Percentiles rank a stretch among this genome's conserved stretches.
phyloP scores from a whole-genome alignment of 2,888 invertebrate species.

The Ormyrus rosae region DNA sequence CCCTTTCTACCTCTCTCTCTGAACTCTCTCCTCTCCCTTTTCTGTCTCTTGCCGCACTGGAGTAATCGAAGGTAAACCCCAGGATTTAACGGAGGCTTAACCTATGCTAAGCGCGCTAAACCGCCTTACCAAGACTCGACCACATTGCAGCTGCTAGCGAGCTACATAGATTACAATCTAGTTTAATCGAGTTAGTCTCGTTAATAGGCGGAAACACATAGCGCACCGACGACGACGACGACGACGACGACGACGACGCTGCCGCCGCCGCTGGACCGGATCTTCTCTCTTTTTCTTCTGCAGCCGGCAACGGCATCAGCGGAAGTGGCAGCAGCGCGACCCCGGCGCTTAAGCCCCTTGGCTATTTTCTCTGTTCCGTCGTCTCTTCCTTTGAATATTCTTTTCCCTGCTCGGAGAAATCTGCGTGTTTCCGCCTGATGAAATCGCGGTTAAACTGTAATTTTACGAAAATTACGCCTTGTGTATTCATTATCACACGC shows the following conservation, averaged over 20 bases:
- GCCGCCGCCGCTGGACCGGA: not conserved
- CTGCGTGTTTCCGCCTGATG: not conserved
- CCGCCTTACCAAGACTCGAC: slow-evolving; percentile 66
- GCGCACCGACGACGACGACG: not conserved
- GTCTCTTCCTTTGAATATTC: slow-evolving; percentile 50
- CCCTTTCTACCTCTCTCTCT: slow-evolving; percentile 27
- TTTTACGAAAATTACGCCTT: slow-evolving; percentile 2
- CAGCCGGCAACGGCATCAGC: no score
- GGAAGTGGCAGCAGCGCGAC: not conserved
- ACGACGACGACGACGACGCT: no score
- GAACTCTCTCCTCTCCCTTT: slow-evolving; percentile 34
- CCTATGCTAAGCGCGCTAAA: slow-evolving; percentile 72
- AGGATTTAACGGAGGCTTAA: slow-evolving; percentile 70
- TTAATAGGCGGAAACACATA: slow-evolving; percentile 64
- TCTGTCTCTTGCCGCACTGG: slow-evolving; percentile 62
- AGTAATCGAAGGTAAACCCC: slow-evolving; percentile 71
- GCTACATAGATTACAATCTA: slow-evolving; percentile 70
- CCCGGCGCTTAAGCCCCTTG: not conserved
- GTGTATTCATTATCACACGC: not conserved
- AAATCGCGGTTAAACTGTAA: not conserved
- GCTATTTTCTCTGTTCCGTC: slow-evolving; percentile 29
- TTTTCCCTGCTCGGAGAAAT: not conserved
- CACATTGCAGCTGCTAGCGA: slow-evolving; percentile 58
- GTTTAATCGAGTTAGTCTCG: slow-evolving; percentile 70
- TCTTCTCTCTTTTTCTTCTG: slow-evolving; percentile 7